Percentiles rank a stretch among this genome's conserved stretches.
Evolutionary conservation across 1,140 invertebrate genomes (phyloP).

Genomic region (Chironomus tepperi): DNA sequence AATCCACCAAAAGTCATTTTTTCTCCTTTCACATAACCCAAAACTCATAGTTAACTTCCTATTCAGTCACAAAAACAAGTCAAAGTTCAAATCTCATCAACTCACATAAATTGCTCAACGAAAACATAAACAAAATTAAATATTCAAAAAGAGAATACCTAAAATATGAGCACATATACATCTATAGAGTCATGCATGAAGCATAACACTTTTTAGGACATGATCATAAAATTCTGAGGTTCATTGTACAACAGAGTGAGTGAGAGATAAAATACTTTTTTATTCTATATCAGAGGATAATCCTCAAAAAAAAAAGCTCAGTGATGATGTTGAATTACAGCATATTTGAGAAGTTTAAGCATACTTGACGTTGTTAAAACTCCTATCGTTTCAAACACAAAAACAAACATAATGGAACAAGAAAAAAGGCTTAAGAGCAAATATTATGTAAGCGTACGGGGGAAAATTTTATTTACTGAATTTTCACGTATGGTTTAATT

Average conservation of each 20-base stretch:
- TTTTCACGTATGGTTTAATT: not conserved
- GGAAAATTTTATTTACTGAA: not conserved
- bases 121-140: constrained; percentile 9
- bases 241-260: not conserved
- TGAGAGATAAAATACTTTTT: no score
- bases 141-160: not conserved
- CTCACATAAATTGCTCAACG: not conserved
- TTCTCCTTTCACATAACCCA: no score
- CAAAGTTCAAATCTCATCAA: no score
- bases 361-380: not conserved
- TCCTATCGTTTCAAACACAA: not conserved
- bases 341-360: constrained; percentile 6
- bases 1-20: no score
- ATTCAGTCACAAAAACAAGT: no score
- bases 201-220: not conserved
- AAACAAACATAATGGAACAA: not conserved
- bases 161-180: not conserved
- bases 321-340: not conserved
- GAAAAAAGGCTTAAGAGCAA: not conserved
- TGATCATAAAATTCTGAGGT: not conserved
- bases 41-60: no score
- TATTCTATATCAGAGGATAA: not conserved
- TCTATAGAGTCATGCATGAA: no score
- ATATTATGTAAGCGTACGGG: not conserved
- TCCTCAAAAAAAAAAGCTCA: not conserved